phyloP scores from a whole-genome alignment of 2,797 vertebrate genomes.

The Dallia pectoralis region DNA sequence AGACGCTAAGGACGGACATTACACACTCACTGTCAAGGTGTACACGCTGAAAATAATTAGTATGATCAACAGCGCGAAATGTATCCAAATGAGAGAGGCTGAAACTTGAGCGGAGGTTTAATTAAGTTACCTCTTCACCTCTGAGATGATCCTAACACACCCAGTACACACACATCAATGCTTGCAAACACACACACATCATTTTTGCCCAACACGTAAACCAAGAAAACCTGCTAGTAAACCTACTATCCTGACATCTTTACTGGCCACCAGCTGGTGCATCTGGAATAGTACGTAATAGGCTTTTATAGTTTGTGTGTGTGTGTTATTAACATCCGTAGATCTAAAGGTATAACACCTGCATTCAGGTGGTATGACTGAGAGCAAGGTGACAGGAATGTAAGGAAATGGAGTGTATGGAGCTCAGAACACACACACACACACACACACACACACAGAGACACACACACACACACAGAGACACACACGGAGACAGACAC shows the following conservation, averaged over 20 bases:
- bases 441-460: slow-evolving; percentile 5
- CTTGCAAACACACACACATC: not conserved
- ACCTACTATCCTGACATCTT: slow-evolving; percentile 1
- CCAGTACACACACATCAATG: not conserved
- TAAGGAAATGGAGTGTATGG: not conserved
- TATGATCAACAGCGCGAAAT: not conserved
- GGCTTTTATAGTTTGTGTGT: not conserved
- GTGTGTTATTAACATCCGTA: not conserved
- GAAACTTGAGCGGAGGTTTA: not conserved
- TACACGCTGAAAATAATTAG: not conserved
- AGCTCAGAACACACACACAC: not conserved
- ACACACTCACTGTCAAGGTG: not conserved
- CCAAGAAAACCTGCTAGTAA: not conserved
- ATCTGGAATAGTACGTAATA: not conserved
- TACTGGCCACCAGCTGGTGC: slow-evolving; percentile 8
- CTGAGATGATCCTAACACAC: not conserved
- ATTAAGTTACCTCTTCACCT: not conserved
- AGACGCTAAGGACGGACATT: not conserved
- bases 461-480: not conserved
- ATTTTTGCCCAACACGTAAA: not conserved
- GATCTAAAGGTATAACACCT: slow-evolving; percentile 1
- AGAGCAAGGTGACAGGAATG: slow-evolving; percentile 7
- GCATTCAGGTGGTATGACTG: not conserved
- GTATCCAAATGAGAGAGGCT: not conserved
- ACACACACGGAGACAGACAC: slow-evolving; percentile 6